Base-by-base conservation (phyloP, 2,113 vertebrate genomes). In the Nyctibius bracteatus region DNA sequence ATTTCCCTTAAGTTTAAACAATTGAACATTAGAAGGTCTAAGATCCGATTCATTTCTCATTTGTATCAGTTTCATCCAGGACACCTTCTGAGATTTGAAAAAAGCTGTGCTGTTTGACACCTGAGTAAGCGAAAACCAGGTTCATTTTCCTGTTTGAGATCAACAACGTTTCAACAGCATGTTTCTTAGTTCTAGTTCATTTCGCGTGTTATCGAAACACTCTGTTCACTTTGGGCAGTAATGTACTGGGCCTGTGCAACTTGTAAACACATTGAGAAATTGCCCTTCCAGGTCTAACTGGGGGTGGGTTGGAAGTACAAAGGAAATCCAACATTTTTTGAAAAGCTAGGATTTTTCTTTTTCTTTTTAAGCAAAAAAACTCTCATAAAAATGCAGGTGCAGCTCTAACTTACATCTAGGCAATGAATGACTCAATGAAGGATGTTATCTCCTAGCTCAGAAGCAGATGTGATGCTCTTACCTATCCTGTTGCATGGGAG, bases 21-120 rank as follows among this genome's bases (percentile, higher is more conserved):
- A 87, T 92, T 4, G 39, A 88, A 87, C 84, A 91, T 79, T 72
- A 82, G 71, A 93, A 87, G 62, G 65, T 73, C 70, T 88, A 33
- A 85, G 84, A 73, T 91, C 44, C 96, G 93, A 95, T 90, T 96
- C 63, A 92, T 95, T 96, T 96, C 87, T 90, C 31, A 9, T 79
- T 73, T 73, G 85, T 92, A 93, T 96, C 88, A 8, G 92, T 97
- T 96, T 96, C 88, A 86, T 93, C 75, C 84, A 85, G 94, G 81
- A 82, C 71, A 86, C 84, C 90, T 78, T 72, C 54, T 65, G 83
- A 91, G 88, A 84, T 88, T 81, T 94, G 92, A 94, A 95, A 96
- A 94, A 74, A 96, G 94, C 95, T 96, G 92, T 67, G 82, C 94
- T 96, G 96, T 94, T 97, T 92, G 88, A 95, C 96, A 96, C 95